Evolutionary conservation across 2,113 vertebrate genomes (phyloP).

Genomic region (Nothocercus julius): DNA sequence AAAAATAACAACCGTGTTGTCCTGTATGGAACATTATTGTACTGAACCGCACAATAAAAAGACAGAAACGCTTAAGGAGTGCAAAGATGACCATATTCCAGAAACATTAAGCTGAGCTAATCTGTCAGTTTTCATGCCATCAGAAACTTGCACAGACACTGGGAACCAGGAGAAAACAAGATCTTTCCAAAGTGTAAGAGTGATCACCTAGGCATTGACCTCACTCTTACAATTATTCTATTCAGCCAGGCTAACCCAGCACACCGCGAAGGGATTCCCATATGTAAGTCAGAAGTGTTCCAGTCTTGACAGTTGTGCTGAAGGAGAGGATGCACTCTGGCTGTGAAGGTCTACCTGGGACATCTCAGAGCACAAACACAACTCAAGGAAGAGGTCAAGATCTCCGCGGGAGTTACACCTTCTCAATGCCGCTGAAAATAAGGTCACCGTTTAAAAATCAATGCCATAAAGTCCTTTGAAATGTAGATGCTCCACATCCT

Average conservation of each 20-base stretch:
- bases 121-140: not conserved
- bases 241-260: not conserved
- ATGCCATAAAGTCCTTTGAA: not conserved
- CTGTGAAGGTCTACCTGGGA: not conserved
- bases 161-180: not conserved
- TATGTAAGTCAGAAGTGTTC: not conserved
- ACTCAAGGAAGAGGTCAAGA: not conserved
- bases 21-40: not conserved
- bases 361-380: not conserved
- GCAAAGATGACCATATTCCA: not conserved
- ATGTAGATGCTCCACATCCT: not conserved
- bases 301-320: not conserved
- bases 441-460: not conserved
- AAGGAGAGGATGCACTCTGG: not conserved
- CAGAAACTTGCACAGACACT: not conserved
- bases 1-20: not conserved
- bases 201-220: not conserved
- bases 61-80: not conserved
- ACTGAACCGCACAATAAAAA: not conserved
- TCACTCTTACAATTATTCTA: not conserved
- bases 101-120: not conserved
- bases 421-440: not conserved
- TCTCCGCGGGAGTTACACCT: fast-evolving
- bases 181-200: not conserved
- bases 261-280: not conserved